These are phyloP conservation scores for Patella vulgata DNA, from an alignment of 1,140 invertebrate species.

Conservation along the genomic window DNA sequence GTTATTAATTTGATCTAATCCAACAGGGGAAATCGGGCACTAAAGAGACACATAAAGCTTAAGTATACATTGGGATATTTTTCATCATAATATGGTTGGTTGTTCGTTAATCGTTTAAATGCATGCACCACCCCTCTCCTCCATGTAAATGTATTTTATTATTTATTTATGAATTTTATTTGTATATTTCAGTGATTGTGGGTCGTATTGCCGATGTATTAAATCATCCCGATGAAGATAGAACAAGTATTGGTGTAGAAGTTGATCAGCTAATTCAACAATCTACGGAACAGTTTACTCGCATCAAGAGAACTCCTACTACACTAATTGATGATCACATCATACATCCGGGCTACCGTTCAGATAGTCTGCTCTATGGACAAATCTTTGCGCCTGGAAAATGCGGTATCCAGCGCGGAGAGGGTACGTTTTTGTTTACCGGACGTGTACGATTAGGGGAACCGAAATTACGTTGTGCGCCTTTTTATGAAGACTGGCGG, in stretches of 20 bases:
- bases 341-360: slow-evolving; percentile 13
- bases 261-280: slow-evolving; percentile 47
- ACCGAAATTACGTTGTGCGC: slow-evolving; percentile 77
- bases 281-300: neutral
- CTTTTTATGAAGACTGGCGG: slow-evolving; percentile 77
- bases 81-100: no score
- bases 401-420: slow-evolving; percentile 77
- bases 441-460: slow-evolving; percentile 78
- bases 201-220: slow-evolving; percentile 40
- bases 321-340: no score
- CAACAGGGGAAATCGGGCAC: no score
- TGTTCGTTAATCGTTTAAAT: no score
- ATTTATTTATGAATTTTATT: no score
- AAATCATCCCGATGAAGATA: neutral
- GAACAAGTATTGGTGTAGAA: slow-evolving; percentile 36
- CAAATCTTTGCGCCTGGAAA: slow-evolving; percentile 71
- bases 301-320: slow-evolving; percentile 1
- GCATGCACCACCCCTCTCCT: no score
- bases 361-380: slow-evolving; percentile 26
- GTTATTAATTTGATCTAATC: no score
- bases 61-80: no score
- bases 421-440: slow-evolving; percentile 83
- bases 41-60: no score
- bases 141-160: no score
- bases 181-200: slow-evolving; percentile 53